Conservation (phyloP, 2,113 vertebrate genomes). For the Clinocottus analis region DNA sequence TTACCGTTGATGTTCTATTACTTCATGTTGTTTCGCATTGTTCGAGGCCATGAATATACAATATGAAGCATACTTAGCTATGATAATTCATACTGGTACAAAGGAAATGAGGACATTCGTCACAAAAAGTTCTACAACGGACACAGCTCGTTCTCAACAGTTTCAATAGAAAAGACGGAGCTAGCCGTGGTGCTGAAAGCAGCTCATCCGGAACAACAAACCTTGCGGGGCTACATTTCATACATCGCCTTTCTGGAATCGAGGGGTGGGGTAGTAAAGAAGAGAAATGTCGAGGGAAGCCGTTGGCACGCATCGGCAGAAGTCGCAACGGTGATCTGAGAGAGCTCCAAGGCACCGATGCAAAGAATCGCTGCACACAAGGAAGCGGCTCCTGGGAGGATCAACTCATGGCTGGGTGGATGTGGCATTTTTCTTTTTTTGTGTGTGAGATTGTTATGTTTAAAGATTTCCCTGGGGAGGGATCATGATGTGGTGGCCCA, state of each 20-base stretch:
- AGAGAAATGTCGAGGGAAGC: slow-evolving; percentile 52
- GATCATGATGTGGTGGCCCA: slow-evolving; percentile 14
- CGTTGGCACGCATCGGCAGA: slow-evolving; percentile 30
- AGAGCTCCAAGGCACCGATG: slow-evolving; percentile 57
- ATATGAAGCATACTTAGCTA: slow-evolving; percentile 11
- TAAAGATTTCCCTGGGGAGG: slow-evolving; percentile 27
- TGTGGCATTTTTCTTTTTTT: slow-evolving; percentile 43
- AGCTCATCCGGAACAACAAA: slow-evolving; percentile 37
- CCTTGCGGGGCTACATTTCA: slow-evolving; percentile 18
- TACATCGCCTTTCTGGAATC: slow-evolving; percentile 12
- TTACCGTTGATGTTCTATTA: slow-evolving; percentile 10
- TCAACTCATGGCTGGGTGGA: slow-evolving; percentile 51
- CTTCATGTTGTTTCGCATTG: slow-evolving; percentile 11
- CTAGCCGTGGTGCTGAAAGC: slow-evolving; percentile 66
- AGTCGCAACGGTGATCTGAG: slow-evolving; percentile 47
- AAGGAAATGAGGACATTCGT: not conserved
- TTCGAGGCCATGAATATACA: not conserved
- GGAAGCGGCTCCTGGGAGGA: slow-evolving; percentile 58
- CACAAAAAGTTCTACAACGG: not conserved
- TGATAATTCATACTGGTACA: slow-evolving; percentile 8
- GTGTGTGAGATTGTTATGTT: slow-evolving; percentile 35
- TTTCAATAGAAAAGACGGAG: slow-evolving; percentile 19
- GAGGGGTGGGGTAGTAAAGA: slow-evolving; percentile 1
- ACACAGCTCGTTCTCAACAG: not conserved
- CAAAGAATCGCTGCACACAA: slow-evolving; percentile 48